phyloP scores from a whole-genome alignment of 2,888 invertebrate species.

The Troides oblongomaculatus region DNA sequence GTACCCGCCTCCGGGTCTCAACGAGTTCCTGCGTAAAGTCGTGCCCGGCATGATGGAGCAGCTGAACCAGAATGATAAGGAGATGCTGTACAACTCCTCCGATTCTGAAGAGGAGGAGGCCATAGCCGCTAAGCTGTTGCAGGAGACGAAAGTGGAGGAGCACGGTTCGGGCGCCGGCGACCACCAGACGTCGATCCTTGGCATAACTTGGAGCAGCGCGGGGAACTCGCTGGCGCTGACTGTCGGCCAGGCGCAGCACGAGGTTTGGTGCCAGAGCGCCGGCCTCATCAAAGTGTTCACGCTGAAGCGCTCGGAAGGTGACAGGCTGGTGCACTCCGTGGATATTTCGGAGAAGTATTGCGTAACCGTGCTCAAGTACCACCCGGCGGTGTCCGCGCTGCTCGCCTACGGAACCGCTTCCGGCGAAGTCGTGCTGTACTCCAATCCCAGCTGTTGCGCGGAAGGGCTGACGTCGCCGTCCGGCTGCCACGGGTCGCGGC shows the following conservation, averaged over 20 bases:
- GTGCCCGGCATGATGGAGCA: slow-evolving; percentile 65
- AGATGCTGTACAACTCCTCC: slow-evolving; percentile 51
- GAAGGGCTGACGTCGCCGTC: slow-evolving; percentile 53
- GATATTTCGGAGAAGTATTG: slow-evolving; percentile 66
- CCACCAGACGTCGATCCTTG: slow-evolving; percentile 50
- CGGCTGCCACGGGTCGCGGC: slow-evolving; percentile 55
- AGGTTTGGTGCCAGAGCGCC: slow-evolving; percentile 63
- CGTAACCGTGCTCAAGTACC: slow-evolving; percentile 58
- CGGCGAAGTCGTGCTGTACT: slow-evolving; percentile 63
- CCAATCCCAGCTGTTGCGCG: slow-evolving; percentile 39
- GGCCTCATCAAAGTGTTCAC: slow-evolving; percentile 62
- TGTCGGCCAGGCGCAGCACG: slow-evolving; percentile 57
- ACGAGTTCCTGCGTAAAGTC: slow-evolving; percentile 62
- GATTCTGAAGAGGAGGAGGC: slow-evolving; percentile 68
- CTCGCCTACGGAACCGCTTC: slow-evolving; percentile 64
- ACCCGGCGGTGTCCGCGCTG: slow-evolving; percentile 54
- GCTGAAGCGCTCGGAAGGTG: slow-evolving; percentile 72
- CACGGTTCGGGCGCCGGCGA: slow-evolving; percentile 56
- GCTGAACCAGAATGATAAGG: slow-evolving; percentile 52
- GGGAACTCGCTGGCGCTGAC: slow-evolving; percentile 64
- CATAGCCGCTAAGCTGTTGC: slow-evolving; percentile 51
- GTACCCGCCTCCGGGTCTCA: slow-evolving; percentile 58
- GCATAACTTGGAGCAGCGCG: slow-evolving; percentile 60
- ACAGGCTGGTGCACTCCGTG: slow-evolving; percentile 49
- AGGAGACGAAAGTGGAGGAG: slow-evolving; percentile 50